A percentile compares a stretch with the other conserved stretches of the same genome.
These are phyloP conservation scores for Drosophila rufa DNA, from an alignment of 1,140 invertebrate species.

Conservation along the genomic window DNA sequence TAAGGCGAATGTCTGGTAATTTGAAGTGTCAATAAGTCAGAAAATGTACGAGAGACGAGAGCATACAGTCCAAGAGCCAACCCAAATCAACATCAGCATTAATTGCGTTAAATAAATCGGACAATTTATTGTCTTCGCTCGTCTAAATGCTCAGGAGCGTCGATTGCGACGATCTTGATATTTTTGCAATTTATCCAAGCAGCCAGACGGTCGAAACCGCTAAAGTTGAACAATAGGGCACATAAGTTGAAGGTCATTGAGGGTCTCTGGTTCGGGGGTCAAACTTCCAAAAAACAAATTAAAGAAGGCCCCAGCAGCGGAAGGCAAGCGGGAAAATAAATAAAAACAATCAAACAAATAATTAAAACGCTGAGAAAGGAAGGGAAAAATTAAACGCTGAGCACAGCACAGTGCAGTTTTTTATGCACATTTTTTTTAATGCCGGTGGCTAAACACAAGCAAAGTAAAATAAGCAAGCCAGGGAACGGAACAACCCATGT, in stretches of 20 bases:
- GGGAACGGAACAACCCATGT: slow-evolving; percentile 73
- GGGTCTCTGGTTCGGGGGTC: slow-evolving; percentile 5
- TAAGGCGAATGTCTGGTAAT: slow-evolving; percentile 51
- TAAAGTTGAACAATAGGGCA: background rate
- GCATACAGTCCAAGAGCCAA: slow-evolving; percentile 22
- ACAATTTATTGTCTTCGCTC: slow-evolving; percentile 48
- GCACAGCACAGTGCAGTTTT: slow-evolving; percentile 4
- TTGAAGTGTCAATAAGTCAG: slow-evolving; percentile 66
- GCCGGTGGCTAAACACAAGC: slow-evolving; percentile 39
- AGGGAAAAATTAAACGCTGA: slow-evolving; percentile 17
- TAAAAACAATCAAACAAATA: slow-evolving; percentile 52
- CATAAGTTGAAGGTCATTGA: slow-evolving; percentile 28
- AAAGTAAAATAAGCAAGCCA: slow-evolving; percentile 52
- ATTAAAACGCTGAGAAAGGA: slow-evolving; percentile 47
- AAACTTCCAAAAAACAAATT: background rate
- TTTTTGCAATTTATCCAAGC: slow-evolving; percentile 41
- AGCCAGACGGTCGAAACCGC: slow-evolving; percentile 9
- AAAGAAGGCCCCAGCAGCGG: background rate
- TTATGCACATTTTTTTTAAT: slow-evolving; percentile 32
- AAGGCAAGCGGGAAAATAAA: slow-evolving; percentile 42
- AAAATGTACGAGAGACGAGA: slow-evolving; percentile 35
- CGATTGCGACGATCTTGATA: slow-evolving; percentile 17
- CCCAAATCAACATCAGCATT: slow-evolving; percentile 44
- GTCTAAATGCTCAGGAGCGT: slow-evolving; percentile 1
- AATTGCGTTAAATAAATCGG: slow-evolving; percentile 57